Percentiles rank a stretch among this genome's conserved stretches.
phyloP scores from a whole-genome alignment of 2,113 vertebrate genomes.

The Saccopteryx leptura region DNA sequence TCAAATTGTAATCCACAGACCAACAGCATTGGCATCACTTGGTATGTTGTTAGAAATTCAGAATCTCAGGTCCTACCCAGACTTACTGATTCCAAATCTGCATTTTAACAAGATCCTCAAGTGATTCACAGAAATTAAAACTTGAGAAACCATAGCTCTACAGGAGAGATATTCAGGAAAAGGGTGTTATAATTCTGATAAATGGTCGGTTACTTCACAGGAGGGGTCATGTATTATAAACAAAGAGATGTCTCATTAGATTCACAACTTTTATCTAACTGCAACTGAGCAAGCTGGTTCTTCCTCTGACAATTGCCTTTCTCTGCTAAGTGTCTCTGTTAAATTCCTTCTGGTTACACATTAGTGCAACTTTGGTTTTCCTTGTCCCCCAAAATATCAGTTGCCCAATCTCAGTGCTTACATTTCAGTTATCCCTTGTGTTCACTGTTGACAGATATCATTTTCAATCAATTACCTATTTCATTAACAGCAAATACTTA shows the following conservation, averaged over 20 bases:
- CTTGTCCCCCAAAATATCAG: background rate
- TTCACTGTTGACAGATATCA: background rate
- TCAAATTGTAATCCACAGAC: background rate
- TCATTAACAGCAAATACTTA: constrained; percentile 3
- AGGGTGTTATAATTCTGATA: background rate
- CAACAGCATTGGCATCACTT: background rate
- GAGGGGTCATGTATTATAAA: background rate
- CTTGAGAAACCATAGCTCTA: background rate
- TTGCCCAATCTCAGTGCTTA: background rate
- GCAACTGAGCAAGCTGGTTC: background rate
- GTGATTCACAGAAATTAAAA: background rate
- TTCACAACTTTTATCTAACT: background rate
- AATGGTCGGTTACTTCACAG: background rate
- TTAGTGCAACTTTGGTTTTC: background rate
- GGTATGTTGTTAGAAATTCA: background rate
- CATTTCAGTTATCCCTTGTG: background rate
- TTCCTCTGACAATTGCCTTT: background rate
- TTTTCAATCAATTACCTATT: background rate
- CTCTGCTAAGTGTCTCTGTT: background rate
- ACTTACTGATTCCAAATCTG: background rate
- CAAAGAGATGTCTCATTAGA: background rate
- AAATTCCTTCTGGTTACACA: background rate
- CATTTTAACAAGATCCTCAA: background rate
- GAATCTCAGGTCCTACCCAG: background rate
- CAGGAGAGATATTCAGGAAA: background rate